These are phyloP conservation scores for Parasteatoda tepidariorum DNA, from an alignment of 1,140 invertebrate species.

Conservation along the genomic window DNA sequence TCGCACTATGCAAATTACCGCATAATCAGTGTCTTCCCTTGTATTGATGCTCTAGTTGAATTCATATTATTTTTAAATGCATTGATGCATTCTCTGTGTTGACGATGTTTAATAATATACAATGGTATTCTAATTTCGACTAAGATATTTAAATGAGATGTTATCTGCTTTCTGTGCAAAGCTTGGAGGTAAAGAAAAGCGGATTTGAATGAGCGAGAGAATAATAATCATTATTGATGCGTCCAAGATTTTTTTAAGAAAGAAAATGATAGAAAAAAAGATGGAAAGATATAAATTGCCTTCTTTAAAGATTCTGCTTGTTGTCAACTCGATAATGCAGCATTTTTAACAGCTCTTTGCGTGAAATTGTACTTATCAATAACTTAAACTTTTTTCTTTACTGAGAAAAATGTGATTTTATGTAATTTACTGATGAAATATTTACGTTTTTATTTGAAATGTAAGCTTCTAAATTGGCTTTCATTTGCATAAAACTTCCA, in stretches of 20 bases:
- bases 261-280: not conserved
- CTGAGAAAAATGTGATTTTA: too few relatives aligned
- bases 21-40: not conserved
- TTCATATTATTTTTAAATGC: not conserved
- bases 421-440: too few relatives aligned
- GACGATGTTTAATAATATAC: not conserved
- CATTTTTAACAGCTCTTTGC: too few relatives aligned
- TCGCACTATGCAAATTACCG: not conserved
- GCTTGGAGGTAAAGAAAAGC: not conserved
- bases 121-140: not conserved
- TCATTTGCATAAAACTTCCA: too few relatives aligned
- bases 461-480: too few relatives aligned
- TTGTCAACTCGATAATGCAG: too few relatives aligned
- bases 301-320: not conserved
- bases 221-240: conserved; percentile 1
- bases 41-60: not conserved
- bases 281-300: not conserved
- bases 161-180: not conserved
- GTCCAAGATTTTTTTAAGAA: not conserved
- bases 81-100: not conserved
- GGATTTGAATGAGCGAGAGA: not conserved
- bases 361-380: too few relatives aligned
- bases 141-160: conserved; percentile 9
- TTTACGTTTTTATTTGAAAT: too few relatives aligned
- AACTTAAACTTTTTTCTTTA: too few relatives aligned